phyloP scores from a whole-genome alignment of 2,888 invertebrate species.

The Eustalomyia histrio region DNA sequence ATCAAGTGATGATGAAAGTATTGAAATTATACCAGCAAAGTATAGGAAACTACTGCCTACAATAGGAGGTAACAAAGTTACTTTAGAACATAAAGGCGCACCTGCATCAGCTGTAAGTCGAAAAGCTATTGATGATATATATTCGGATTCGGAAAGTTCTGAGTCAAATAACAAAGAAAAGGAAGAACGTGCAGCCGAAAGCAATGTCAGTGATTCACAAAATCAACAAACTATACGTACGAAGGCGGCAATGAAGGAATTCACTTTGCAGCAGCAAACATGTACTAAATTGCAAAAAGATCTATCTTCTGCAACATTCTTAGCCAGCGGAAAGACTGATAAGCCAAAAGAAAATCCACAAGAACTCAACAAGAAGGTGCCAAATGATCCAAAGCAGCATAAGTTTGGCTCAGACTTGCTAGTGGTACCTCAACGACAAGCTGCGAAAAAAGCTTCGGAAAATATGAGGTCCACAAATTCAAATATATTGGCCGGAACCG shows the following conservation, averaged over 20 bases:
- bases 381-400: conserved; percentile 64
- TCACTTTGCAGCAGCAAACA: conserved; percentile 81
- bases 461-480: conserved; percentile 87
- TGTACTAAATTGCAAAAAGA: conserved; percentile 68
- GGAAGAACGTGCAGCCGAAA: conserved; percentile 81
- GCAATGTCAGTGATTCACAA: conserved; percentile 85
- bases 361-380: conserved; percentile 43
- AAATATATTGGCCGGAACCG: conserved; percentile 40
- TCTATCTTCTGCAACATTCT: conserved; percentile 21
- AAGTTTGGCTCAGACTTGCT: conserved; percentile 85
- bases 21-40: conserved; percentile 86
- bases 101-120: conserved; percentile 55
- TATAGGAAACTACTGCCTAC: conserved; percentile 46
- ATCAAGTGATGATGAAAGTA: conserved; percentile 93
- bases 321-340: conserved; percentile 19
- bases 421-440: conserved; percentile 93
- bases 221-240: conserved; percentile 85
- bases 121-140: conserved; percentile 87
- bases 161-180: conserved; percentile 68
- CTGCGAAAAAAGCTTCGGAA: conserved; percentile 94
- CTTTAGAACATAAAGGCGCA: conserved; percentile 14
- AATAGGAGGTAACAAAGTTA: conserved; percentile 27
- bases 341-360: conserved; percentile 29
- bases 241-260: conserved; percentile 92
- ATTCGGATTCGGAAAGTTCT: conserved; percentile 86